Conservation (phyloP, 92 coral and sea anemone genomes). For the Porites lobata region DNA sequence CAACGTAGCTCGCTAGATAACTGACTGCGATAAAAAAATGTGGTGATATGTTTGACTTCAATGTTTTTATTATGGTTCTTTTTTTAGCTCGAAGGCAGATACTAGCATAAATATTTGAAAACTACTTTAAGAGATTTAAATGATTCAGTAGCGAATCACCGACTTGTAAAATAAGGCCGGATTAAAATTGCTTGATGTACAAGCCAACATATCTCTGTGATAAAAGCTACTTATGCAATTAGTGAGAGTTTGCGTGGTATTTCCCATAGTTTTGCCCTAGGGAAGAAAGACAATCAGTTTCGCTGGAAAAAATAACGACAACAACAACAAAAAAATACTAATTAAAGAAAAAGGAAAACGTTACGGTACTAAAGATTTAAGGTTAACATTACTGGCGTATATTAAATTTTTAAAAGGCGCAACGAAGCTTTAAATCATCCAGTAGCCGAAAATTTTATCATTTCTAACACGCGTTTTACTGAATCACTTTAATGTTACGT, state of each 20-base stretch:
- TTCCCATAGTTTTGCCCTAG: neutral
- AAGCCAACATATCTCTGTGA: conserved; percentile 4
- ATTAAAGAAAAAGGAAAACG: too few relatives aligned
- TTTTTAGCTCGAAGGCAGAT: conserved; percentile 31
- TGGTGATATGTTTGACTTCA: neutral
- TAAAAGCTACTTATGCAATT: neutral
- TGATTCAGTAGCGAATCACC: neutral
- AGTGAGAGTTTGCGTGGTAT: neutral
- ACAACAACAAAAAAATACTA: too few relatives aligned
- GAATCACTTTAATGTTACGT: too few relatives aligned
- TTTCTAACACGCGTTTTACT: too few relatives aligned
- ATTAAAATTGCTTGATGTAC: conserved; percentile 20
- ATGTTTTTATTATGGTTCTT: neutral
- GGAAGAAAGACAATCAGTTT: too few relatives aligned
- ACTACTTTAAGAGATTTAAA: neutral
- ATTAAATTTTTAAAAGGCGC: too few relatives aligned
- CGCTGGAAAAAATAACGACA: too few relatives aligned
- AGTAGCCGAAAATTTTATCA: too few relatives aligned
- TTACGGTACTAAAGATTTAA: too few relatives aligned
- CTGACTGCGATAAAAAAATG: neutral
- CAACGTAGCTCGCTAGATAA: neutral
- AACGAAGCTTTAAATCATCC: too few relatives aligned
- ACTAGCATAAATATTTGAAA: conserved; percentile 48
- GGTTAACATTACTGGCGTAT: too few relatives aligned
- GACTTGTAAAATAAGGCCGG: neutral